phyloP scores from a whole-genome alignment of 1,140 invertebrate species.

The Drosophila carrolli region DNA sequence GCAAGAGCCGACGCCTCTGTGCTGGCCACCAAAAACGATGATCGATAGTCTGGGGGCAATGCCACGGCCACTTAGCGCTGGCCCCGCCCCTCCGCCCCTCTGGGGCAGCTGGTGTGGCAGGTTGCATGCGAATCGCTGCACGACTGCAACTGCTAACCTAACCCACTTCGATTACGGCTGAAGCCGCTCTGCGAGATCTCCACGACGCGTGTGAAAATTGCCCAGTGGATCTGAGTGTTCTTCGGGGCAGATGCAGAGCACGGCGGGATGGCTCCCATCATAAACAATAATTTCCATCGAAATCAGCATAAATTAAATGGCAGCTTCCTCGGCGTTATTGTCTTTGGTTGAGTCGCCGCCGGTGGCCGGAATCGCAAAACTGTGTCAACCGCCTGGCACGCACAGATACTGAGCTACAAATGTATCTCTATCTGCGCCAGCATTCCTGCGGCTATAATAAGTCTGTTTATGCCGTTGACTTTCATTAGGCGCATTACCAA shows the following conservation, averaged over 20 bases:
- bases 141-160: constrained; percentile 80
- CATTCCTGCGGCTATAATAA: constrained; percentile 73
- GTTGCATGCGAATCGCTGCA: constrained; percentile 79
- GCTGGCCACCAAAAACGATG: constrained; percentile 34
- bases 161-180: constrained; percentile 77
- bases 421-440: constrained; percentile 31
- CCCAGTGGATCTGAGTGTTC: constrained; percentile 11
- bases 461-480: constrained; percentile 62
- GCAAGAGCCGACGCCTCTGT: constrained; percentile 40
- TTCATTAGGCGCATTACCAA: constrained; percentile 42
- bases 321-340: constrained; percentile 37
- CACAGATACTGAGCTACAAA: constrained; percentile 27
- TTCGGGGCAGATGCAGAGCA: background rate
- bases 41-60: constrained; percentile 71
- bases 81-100: background rate
- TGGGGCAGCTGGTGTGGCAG: constrained; percentile 62
- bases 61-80: constrained; percentile 65
- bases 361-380: constrained; percentile 56
- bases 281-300: constrained; percentile 64
- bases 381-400: constrained; percentile 60
- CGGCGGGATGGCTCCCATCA: constrained; percentile 43
- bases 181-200: constrained; percentile 15
- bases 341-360: constrained; percentile 30
- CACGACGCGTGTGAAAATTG: constrained; percentile 72
- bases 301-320: constrained; percentile 72